Base-by-base conservation (phyloP, 2,113 vertebrate genomes). In the Menidia beryllina region DNA sequence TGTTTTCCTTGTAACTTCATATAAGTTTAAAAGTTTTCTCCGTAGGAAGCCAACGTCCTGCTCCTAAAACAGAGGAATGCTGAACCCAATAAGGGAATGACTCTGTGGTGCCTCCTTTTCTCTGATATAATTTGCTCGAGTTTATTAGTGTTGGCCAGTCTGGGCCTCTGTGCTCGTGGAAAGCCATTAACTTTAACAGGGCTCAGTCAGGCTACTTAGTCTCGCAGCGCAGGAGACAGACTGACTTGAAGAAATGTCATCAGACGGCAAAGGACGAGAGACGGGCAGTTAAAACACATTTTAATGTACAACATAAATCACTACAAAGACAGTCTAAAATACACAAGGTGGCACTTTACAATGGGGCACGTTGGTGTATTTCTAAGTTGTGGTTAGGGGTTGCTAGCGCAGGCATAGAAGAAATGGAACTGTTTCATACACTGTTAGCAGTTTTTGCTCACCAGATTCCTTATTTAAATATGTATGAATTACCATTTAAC, bases 101-200 rank as follows among this genome's bases (percentile, higher is more conserved):
- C 64, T 81, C 77, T 75, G 72, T 13, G 0, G 75, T 75, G 79
- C 75, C 66, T 82, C 67, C 69, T 86, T 77, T 77, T 72, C 61
- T 65, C 77, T 73, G 84, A 85, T 84, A 88, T 86, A 75, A 88
- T 86, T 88, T 83, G 77, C 77, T 79, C 64, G 70, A 65, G 59
- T 78, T 87, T 89, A 89, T 85, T 86, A 76, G 75, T 14, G 76
- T 71, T 86, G 84, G 87, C 69, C 66, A 67, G 82, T 86, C 82
- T 74, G 75, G 77, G 76, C 79, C 75, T 81, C 82, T 85, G 75
- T 66, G 75, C 77, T 79, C 52, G 68, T 81, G 65, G 76, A 87
- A 79, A 60, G 79, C 79, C 52, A 66, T 89, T 87, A 86, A 86
- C 64, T 89, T 89, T 89, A 84, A 88, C 83, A 59, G 76, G 77